Evolutionary conservation across 2,797 vertebrate genomes (phyloP), one percentile per base, ranked within the genome.

Genomic region (Sebastes miniatus): DNA sequence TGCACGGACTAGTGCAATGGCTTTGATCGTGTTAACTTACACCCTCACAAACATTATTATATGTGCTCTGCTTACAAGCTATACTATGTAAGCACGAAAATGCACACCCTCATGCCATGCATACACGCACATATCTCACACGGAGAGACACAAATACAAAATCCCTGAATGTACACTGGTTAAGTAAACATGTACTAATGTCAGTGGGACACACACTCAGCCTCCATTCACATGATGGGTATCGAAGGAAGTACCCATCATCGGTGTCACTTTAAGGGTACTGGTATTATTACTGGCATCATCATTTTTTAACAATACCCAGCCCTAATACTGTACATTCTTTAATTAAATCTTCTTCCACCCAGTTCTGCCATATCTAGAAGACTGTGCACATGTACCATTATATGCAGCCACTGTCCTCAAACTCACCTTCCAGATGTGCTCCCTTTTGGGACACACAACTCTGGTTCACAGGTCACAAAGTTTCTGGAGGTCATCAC

Each of bases 401-500:
- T 39, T 25, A 20, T 22, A 52, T 43, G 29, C 14, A 22, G 24
- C 18, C 50, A n/a, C 36, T 50, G 34, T 14, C 22, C 59, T 69
- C 22, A 71, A 18, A 74, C 47, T 32, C 8, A 32, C 56, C 31
- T 25, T 22, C 8, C 20, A 47, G n/a, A 57, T 50, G 31, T 13
- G 31, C 27, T 64, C 14, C 27, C 64, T 27, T 76, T 25, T 72
- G 34, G 69, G 63, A 84, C 4, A 57, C 18, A 69, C 6, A 50
- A 8, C 31, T 71, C 39, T 32, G 24, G 16, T 69, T 50, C 43
- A 69, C 22, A 63, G 61, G 78, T 82, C 77, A 76, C 61, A 76
- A 67, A 77, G 61, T 59, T 75, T 27, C 73, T 47, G 1, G 27
- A 82, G 76, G 87, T 76, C 70, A 78, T 50, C 27, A 32, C 36